Evolutionary conservation across 2,888 invertebrate species (phyloP).

Genomic region (Mallateleia sp.): DNA sequence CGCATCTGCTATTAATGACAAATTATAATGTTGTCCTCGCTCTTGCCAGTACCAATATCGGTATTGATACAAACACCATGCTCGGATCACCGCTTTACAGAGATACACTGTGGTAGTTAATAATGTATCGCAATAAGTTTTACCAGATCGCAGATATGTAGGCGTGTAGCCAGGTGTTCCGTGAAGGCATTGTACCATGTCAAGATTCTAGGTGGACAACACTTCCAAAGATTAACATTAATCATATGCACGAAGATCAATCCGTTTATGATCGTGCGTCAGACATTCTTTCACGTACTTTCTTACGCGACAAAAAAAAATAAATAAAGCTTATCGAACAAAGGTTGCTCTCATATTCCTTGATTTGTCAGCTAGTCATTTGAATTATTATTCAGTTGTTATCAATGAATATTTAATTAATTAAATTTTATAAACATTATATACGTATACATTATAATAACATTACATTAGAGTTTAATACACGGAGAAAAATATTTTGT

Average conservation of each 20-base stretch:
- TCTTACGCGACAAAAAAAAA: constrained; percentile 43
- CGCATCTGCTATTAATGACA: constrained; percentile 51
- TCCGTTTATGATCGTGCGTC: constrained; percentile 62
- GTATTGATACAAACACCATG: constrained; percentile 16
- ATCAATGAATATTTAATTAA: neutral
- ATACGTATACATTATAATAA: too few relatives aligned
- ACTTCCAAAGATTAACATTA: constrained; percentile 49
- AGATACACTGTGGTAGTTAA: constrained; percentile 18
- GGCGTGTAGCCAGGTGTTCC: constrained; percentile 71
- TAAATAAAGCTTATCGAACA: constrained; percentile 49
- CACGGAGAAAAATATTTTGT: too few relatives aligned
- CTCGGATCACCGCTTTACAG: neutral
- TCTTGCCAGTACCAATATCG: constrained; percentile 25
- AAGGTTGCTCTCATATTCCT: constrained; percentile 40
- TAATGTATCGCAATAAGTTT: constrained; percentile 40
- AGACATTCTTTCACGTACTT: constrained; percentile 62
- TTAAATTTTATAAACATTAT: neutral
- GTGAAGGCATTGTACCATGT: constrained; percentile 56
- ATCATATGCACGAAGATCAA: constrained; percentile 66
- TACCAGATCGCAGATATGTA: constrained; percentile 47
- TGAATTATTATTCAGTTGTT: neutral
- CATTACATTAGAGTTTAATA: too few relatives aligned
- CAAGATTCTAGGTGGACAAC: constrained; percentile 65
- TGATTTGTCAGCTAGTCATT: constrained; percentile 18
- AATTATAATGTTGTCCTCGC: constrained; percentile 39